These are phyloP conservation scores for Macrobrachium nipponense DNA, from an alignment of 1,140 invertebrate species.

Conservation along the genomic window DNA sequence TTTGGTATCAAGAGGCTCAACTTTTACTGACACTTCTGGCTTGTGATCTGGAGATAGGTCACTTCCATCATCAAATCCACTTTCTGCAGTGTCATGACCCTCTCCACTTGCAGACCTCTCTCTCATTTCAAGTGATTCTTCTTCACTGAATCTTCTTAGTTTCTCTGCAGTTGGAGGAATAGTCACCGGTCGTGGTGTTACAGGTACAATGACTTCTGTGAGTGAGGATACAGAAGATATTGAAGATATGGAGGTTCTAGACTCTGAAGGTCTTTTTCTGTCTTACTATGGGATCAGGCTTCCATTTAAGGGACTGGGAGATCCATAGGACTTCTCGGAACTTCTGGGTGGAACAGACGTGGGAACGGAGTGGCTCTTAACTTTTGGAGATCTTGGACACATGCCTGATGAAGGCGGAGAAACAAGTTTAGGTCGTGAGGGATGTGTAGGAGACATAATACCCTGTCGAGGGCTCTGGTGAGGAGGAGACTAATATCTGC, in stretches of 20 bases:
- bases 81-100: constrained; percentile 53
- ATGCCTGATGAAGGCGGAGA: constrained; percentile 31
- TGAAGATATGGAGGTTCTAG: constrained; percentile 38
- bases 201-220: constrained; percentile 45
- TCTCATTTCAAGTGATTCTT: constrained; percentile 40
- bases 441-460: constrained; percentile 47
- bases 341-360: too few species aligned
- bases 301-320: constrained; percentile 62
- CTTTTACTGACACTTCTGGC: constrained; percentile 27
- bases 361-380: constrained; percentile 44
- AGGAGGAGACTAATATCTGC: constrained; percentile 55
- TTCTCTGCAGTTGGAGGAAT: constrained; percentile 63
- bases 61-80: constrained; percentile 59
- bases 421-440: constrained; percentile 28
- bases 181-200: constrained; percentile 44
- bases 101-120: constrained; percentile 35
- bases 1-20: constrained; percentile 27
- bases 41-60: constrained; percentile 53
- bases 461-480: constrained; percentile 43
- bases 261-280: constrained; percentile 45
- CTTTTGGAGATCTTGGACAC: constrained; percentile 22
- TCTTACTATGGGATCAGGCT: constrained; percentile 54
- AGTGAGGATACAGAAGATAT: constrained; percentile 20
- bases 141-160: constrained; percentile 62
- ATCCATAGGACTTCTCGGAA: constrained; percentile 61